Conservation (phyloP, 2,797 vertebrate species). For the Cyclopterus lumpus region DNA sequence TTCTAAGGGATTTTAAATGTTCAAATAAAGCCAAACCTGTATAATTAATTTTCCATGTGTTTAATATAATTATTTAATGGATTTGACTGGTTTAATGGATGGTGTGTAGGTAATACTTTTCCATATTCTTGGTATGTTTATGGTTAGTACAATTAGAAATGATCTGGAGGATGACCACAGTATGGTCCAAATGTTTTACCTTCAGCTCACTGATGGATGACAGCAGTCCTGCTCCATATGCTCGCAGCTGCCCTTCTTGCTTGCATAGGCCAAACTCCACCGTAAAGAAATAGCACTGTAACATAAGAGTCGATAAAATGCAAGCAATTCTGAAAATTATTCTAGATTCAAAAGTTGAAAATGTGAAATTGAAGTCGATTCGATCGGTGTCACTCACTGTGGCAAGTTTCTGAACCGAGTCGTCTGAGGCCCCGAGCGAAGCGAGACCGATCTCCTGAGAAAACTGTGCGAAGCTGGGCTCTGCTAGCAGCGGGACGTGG, state of each 20-base stretch:
- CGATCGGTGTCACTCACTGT: slow-evolving; percentile 82
- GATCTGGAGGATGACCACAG: neutral
- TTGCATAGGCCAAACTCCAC: slow-evolving; percentile 99
- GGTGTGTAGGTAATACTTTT: neutral
- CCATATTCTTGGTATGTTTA: neutral
- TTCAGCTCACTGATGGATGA: slow-evolving; percentile 97
- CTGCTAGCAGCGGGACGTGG: slow-evolving; percentile 93
- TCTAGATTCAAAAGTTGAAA: neutral
- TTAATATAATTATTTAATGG: neutral
- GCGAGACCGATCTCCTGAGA: slow-evolving; percentile 96
- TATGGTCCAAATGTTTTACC: slow-evolving; percentile 50
- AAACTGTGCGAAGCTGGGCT: slow-evolving; percentile 96
- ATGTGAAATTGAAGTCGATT: neutral
- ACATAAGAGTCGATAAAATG: slow-evolving; percentile 78
- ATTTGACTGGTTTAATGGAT: neutral
- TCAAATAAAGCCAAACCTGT: neutral
- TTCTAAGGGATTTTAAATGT: neutral
- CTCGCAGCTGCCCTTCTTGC: slow-evolving; percentile 93
- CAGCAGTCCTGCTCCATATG: slow-evolving; percentile 95
- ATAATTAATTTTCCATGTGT: neutral
- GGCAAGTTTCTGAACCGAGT: slow-evolving; percentile 92
- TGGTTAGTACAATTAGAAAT: neutral
- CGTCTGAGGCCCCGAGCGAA: slow-evolving; percentile 94
- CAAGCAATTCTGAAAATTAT: slow-evolving; percentile 80
- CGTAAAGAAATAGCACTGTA: slow-evolving; percentile 98